Base-by-base conservation (phyloP, 2,888 invertebrate species). In the Choristoneura rosaceana region DNA sequence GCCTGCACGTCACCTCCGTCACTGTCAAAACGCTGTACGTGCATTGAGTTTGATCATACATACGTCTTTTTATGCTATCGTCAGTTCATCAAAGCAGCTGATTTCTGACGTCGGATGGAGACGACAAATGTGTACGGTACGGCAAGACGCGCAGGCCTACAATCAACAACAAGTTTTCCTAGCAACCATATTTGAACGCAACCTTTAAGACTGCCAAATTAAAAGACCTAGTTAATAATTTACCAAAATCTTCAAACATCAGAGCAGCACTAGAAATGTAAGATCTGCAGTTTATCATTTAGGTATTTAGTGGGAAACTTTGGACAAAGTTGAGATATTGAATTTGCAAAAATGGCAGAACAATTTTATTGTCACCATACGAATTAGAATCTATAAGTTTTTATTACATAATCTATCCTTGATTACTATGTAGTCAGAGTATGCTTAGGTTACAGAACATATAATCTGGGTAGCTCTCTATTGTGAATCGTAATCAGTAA, bases 121-220 rank as follows among this genome's bases (percentile, higher is more conserved):
- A 61, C 34, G 38, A 41, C 55, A 17, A 12, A 55, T 55, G 25
- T 12, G 14, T 50, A 33, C 25, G 14, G 33, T 17, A n/a, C 17
- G 15, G 12, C 8, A 8, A 43, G 63, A 63, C 50, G 50, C 64
- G 34, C 9, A 15, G 52, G 62, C 58, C 47, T 47, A 59, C 67
- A 58, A 71, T 47, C 69, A 34, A 45, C 17, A 17, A 15, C 43
- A 68, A 15, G 71, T 45, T 62, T 63, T n/a, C 71, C 71, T 68
- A 70, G 52, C 65, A 47, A 68, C 62, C 33, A 43, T 38, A 52
- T 12, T 62, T 33, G 15, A 61, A 66, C 71, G 62, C 71, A 68
- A 71, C 71, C 55, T 71, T 68, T 38, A 68, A 71, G 66, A 71
- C 67, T 45, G 33, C 58, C 14, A 34, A 33, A 33, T 47, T 15